Evolutionary conservation across 2,113 vertebrate species (phyloP).

Genomic region (Anolis carolinensis): DNA sequence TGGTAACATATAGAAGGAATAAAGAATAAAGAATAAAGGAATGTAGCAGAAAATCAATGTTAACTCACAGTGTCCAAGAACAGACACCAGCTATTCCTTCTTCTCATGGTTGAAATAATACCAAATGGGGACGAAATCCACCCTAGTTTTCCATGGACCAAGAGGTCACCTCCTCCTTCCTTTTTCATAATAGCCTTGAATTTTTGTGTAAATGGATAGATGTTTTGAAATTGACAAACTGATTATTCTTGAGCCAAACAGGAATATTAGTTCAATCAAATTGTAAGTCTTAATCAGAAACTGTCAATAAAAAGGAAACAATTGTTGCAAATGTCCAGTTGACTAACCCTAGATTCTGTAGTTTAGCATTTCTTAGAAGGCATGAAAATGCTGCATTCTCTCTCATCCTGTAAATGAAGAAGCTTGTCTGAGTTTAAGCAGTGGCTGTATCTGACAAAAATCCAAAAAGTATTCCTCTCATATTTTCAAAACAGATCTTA

Average conservation of each 20-base stretch:
- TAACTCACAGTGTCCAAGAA: not conserved
- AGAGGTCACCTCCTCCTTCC: not conserved
- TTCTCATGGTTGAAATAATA: not conserved
- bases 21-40: not conserved
- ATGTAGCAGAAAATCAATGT: not conserved
- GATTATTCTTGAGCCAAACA: not conserved
- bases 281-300: not conserved
- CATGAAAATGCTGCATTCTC: not conserved
- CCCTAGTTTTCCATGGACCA: not conserved
- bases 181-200: not conserved
- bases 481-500: no score
- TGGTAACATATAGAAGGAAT: constrained; percentile 5
- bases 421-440: not conserved
- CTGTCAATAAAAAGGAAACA: not conserved
- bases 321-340: not conserved
- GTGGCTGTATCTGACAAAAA: not conserved
- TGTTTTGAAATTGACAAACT: not conserved
- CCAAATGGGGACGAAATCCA: not conserved
- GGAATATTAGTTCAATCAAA: not conserved
- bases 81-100: not conserved
- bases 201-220: not conserved
- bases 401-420: not conserved
- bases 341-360: not conserved
- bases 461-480: not conserved
- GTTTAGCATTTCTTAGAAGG: not conserved